Base-by-base conservation (phyloP, 2,797 vertebrate species). In the Macropus fuliginosus region DNA sequence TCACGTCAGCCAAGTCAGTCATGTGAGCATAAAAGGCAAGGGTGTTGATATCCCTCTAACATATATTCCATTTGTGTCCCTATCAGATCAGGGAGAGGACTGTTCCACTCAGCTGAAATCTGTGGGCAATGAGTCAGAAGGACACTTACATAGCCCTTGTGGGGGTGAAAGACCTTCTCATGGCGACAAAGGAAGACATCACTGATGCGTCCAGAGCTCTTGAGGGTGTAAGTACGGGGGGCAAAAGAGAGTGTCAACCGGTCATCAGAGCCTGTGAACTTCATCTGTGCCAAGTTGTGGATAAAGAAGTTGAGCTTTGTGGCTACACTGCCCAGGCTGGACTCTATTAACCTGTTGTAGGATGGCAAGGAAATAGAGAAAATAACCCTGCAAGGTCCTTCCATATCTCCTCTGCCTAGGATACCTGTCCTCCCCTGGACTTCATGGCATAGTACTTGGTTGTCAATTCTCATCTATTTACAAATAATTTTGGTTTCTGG, bases 221-320 rank as follows among this genome's bases (percentile, higher is more conserved):
- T 99, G 40, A 99, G 96, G 0, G 99, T 99, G 98, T 99, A 98
- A 0, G 99, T 98, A n/a, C 99, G 98, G 0, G 99, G 99, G 1
- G 99, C 99, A 5, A 99, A 99, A 40, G 99, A 99, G 74, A 99
- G 98, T 5, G 98, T 96, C 0, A 99, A 99, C 0, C 98, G 99
- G 10, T 99, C 99, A 0, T 99, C 99, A 0, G 99, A 99, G 1
- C 99, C 99, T 0, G 99, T 98, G 92, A 99, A 99, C 98, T 99
- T 99, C 99, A 99, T 99, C 99, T 99, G 99, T 0, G 99, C 99
- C 99, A 99, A 98, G 97, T 99, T 99, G 98, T 99, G 99, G 98
- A 99, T 99, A 99, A 99, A 99, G 98, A 99, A 99, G 98, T 99
- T 99, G 93, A 99, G 99, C 98, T 99, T 99, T 95, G 99, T 99